These are phyloP conservation scores for Neodontobutis hainanensis DNA, from an alignment of 2,113 vertebrate genomes.

Conservation along the genomic window DNA sequence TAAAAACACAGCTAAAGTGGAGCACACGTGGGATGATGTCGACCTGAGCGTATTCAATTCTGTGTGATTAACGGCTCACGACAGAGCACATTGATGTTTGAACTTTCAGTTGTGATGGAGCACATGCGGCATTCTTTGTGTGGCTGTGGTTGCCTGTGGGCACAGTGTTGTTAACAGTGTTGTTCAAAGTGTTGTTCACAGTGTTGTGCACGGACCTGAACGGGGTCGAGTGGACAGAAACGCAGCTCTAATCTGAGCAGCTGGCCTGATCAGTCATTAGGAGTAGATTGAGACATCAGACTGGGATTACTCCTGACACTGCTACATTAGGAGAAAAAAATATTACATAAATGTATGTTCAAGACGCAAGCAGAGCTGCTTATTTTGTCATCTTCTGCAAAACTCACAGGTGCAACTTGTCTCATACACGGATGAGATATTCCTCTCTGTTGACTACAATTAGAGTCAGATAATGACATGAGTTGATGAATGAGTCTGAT, in stretches of 20 bases:
- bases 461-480: conserved; percentile 50
- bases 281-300: conserved; percentile 23
- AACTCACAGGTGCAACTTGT: not conserved
- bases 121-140: too few relatives aligned
- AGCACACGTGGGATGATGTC: conserved; percentile 58
- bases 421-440: conserved; percentile 29
- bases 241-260: conserved; percentile 52
- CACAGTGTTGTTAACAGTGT: conserved; percentile 28
- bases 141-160: conserved; percentile 63
- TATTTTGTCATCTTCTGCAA: not conserved
- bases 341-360: not conserved
- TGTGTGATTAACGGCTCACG: conserved; percentile 70
- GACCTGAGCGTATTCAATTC: conserved; percentile 71
- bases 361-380: conserved; percentile 1
- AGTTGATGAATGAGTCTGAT: conserved; percentile 68
- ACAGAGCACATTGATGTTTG: conserved; percentile 71
- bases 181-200: conserved; percentile 40
- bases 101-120: conserved; percentile 75
- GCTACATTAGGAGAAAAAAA: conserved; percentile 11
- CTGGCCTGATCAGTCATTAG: conserved; percentile 64
- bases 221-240: conserved; percentile 72
- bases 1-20: conserved; percentile 54
- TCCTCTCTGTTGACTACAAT: conserved; percentile 36
- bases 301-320: conserved; percentile 26
- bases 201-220: conserved; percentile 35